phyloP scores from a whole-genome alignment of 2,797 vertebrate species.

The Artibeus lituratus region DNA sequence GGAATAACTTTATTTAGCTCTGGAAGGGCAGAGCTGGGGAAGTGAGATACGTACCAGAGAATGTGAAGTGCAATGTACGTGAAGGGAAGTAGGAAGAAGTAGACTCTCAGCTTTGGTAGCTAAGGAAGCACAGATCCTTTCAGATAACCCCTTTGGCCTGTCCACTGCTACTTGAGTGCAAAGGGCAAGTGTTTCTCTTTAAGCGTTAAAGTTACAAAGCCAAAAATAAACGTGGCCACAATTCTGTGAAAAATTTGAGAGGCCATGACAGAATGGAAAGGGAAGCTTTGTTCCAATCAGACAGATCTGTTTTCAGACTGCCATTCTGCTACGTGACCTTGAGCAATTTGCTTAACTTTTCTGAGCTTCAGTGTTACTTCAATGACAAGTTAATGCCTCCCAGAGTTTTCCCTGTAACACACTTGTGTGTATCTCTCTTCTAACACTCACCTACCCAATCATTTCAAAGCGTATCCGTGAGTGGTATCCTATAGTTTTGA shows the following conservation, averaged over 20 bases:
- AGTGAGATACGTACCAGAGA: background rate
- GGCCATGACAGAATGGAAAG: background rate
- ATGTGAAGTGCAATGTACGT: background rate
- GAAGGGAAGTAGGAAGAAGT: background rate
- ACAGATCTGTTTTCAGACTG: constrained; percentile 33
- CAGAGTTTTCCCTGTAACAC: background rate
- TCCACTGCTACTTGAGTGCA: background rate
- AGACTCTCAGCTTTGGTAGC: background rate
- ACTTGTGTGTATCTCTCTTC: background rate
- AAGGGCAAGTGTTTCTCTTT: background rate
- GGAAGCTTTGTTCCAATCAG: background rate
- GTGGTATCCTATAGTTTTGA: background rate
- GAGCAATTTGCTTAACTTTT: background rate
- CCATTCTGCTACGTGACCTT: background rate
- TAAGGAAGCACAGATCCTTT: background rate
- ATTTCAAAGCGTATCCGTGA: background rate
- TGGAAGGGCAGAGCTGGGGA: background rate
- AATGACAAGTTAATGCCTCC: background rate
- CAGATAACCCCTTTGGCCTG: background rate
- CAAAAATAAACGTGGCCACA: background rate
- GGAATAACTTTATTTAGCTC: background rate
- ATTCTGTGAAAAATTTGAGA: background rate
- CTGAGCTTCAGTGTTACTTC: background rate
- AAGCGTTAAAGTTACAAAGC: background rate
- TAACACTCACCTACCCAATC: background rate